These are phyloP conservation scores for Chelonoidis abingdonii DNA, from an alignment of 2,113 vertebrate species.

Conservation along the genomic window DNA sequence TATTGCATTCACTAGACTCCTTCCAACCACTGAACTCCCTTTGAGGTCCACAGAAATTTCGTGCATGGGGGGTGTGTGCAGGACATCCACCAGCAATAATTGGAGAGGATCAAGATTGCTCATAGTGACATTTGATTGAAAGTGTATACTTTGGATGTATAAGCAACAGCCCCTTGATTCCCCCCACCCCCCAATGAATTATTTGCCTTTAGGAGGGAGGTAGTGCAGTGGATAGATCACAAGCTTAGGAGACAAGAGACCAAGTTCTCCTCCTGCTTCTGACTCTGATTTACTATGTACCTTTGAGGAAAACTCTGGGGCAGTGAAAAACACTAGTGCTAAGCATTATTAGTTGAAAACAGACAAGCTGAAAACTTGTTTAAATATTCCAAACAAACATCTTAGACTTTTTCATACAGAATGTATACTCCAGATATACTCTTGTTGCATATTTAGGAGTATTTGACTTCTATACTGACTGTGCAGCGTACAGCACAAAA, in stretches of 20 bases:
- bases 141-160: not conserved
- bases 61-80: not conserved
- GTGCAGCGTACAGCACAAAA: not conserved
- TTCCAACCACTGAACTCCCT: not conserved
- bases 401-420: not conserved
- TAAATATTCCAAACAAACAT: not conserved
- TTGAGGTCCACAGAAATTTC: not conserved
- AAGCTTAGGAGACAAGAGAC: slow-evolving; percentile 8
- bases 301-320: not conserved
- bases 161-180: not conserved
- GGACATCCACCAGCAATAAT: not conserved
- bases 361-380: not conserved
- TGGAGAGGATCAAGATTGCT: not conserved
- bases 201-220: not conserved
- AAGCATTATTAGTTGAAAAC: not conserved
- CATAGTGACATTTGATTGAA: not conserved
- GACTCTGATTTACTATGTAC: not conserved
- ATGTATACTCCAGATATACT: not conserved
- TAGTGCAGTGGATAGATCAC: not conserved
- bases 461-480: not conserved
- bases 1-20: not conserved
- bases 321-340: not conserved
- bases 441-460: not conserved
- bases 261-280: slow-evolving; percentile 24
- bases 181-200: not conserved